Evolutionary conservation across 30 jellyfish, hydroid and myxozoan species (phyloP), one percentile per base, ranked within the genome.

Genomic region (Pseudorhiza aurosa): DNA sequence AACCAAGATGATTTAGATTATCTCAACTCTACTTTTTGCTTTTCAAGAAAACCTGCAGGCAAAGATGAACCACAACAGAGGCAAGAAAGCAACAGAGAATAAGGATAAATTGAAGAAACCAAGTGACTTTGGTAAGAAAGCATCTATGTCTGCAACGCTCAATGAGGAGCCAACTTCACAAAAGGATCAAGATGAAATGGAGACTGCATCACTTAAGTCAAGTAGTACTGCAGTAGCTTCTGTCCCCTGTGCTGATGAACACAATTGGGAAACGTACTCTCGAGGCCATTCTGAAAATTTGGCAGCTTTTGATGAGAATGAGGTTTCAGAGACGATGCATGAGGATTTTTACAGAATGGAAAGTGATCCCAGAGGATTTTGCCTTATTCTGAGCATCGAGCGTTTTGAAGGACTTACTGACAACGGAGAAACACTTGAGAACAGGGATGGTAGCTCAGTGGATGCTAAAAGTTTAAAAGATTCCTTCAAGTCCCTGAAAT

Each of bases 361-460:
- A 10, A 65, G 64, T 14, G 77, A 60, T 4, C 83, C 83, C 21
- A 71, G 43, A 0, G 91, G 91, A 42, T 36, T 39, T 14, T 80
- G 91, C 62, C 21, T 80, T 33, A 57, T 80, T 0, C 35, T 80
- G 8, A 65, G 45, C 71, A 80, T 64, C 65, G 83, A 51, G 33
- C 58, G 50, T 18, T 65, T 63, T 63, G 4, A 46, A 30, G 14
- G 27, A 2, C 22, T 28, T 1, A 2, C 29, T 8, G 44, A 62
- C 1, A 8, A 9, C 1, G 75, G 33, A 3, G 28, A 31, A 18
- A 43, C 49, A 17, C 40, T 64, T 8, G 29, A 24, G 1, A 65
- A 64, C 10, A 31, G 82, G 17, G 68, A 31, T 46, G 90, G 82
- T 15, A 19, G 53, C 19, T 28, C 30, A 1, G 45, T 50, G 25